phyloP scores from a whole-genome alignment of 2,113 vertebrate species.

The Tringa solitaria region DNA sequence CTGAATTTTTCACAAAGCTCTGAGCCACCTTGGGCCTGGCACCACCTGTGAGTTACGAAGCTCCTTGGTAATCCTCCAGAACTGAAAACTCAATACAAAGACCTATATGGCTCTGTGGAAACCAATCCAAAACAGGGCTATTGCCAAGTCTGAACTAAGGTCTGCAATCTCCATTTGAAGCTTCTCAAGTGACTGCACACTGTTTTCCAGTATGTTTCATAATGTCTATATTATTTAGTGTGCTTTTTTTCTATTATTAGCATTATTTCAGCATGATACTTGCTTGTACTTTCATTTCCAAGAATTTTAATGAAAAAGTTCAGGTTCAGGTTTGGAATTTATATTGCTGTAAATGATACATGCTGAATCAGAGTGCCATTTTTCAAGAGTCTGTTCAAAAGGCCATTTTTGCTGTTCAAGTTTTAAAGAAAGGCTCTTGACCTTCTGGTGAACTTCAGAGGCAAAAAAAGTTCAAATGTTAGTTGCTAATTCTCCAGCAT shows the following conservation, averaged over 20 bases:
- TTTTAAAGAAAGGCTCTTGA: conserved; percentile 18
- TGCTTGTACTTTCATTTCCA: conserved; percentile 19
- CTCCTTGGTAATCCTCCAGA: background rate
- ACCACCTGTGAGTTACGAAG: background rate
- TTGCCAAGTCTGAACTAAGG: background rate
- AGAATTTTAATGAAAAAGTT: background rate
- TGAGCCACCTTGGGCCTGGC: background rate
- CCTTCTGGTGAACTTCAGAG: conserved; percentile 3
- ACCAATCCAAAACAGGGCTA: background rate
- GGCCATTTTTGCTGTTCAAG: background rate
- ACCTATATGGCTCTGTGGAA: background rate
- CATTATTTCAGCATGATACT: background rate
- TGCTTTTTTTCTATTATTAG: background rate
- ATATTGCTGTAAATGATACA: background rate
- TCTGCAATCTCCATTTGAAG: background rate
- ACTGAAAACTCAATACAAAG: background rate
- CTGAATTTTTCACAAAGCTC: background rate
- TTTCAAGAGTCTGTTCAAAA: background rate
- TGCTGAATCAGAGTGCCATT: background rate
- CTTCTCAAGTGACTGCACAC: background rate
- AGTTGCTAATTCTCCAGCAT: background rate
- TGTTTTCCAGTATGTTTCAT: background rate
- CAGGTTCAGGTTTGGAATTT: background rate
- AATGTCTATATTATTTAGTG: background rate
- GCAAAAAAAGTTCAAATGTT: conserved; percentile 3